These are phyloP conservation scores for Labrus mixtus DNA, from an alignment of 2,113 vertebrate genomes.

Conservation along the genomic window DNA sequence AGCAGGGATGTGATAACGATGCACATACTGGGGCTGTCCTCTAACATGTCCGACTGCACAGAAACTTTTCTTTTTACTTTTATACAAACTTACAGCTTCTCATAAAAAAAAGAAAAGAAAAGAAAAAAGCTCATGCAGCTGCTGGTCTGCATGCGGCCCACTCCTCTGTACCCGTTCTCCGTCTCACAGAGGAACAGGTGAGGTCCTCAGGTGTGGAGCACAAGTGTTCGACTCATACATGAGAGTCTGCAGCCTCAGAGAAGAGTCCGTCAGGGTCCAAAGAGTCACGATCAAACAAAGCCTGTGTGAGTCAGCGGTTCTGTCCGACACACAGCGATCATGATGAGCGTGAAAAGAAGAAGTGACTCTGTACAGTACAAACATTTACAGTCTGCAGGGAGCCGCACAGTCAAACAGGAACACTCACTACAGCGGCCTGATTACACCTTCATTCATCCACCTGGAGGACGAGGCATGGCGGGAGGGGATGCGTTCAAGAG, in stretches of 20 bases:
- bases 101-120: not conserved
- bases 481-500: conserved; percentile 14
- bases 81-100: conserved; percentile 10
- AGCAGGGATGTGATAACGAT: conserved; percentile 9
- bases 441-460: no score
- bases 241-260: conserved; percentile 23
- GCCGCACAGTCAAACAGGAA: conserved; percentile 60
- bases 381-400: conserved; percentile 50
- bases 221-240: conserved; percentile 9
- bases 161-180: no score
- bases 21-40: conserved; percentile 32
- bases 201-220: no score
- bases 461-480: not conserved
- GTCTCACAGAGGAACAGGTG: no score
- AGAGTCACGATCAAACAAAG: not conserved
- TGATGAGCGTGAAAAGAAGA: conserved; percentile 21
- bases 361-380: conserved; percentile 61
- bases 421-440: conserved; percentile 16
- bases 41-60: not conserved
- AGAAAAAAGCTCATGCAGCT: conserved; percentile 27
- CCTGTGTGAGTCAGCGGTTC: conserved; percentile 21
- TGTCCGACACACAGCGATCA: conserved; percentile 14
- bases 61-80: conserved; percentile 9
- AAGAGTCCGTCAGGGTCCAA: not conserved
- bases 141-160: conserved; percentile 21